Conservation (phyloP, 2,888 invertebrate genomes). For the Drosophila paracracens region DNA sequence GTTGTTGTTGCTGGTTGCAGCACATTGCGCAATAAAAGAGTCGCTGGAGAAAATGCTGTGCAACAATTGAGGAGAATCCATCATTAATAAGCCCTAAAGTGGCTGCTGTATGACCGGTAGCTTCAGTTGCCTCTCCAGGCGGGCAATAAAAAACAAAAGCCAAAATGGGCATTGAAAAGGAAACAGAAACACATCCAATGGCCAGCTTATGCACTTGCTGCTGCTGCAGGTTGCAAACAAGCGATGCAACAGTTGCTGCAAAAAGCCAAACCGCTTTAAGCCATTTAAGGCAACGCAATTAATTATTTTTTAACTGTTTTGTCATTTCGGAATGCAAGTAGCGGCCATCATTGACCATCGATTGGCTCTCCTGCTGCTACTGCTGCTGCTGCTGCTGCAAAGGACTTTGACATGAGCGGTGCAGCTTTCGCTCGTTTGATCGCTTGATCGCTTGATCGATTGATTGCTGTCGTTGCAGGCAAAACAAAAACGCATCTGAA, state of each 20-base stretch:
- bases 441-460: constrained; percentile 83
- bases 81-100: constrained; percentile 83
- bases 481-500: constrained; percentile 18
- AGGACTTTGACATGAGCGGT: constrained; percentile 79
- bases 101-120: constrained; percentile 61
- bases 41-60: constrained; percentile 42
- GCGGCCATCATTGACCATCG: constrained; percentile 79
- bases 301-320: constrained; percentile 86
- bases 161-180: constrained; percentile 80
- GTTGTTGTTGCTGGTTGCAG: constrained; percentile 33
- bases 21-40: constrained; percentile 74
- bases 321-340: constrained; percentile 83
- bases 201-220: constrained; percentile 62
- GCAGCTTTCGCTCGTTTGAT: constrained; percentile 81
- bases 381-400: constrained; percentile 37
- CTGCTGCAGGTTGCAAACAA: constrained; percentile 69
- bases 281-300: constrained; percentile 85
- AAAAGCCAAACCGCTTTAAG: constrained; percentile 79
- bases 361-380: constrained; percentile 46
- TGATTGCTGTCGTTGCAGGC: constrained; percentile 79
- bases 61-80: constrained; percentile 81
- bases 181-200: constrained; percentile 71
- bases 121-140: constrained; percentile 58
- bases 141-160: constrained; percentile 77
- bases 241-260: constrained; percentile 50